phyloP scores from a whole-genome alignment of 2,797 vertebrate species.

The Cuculus canorus region DNA sequence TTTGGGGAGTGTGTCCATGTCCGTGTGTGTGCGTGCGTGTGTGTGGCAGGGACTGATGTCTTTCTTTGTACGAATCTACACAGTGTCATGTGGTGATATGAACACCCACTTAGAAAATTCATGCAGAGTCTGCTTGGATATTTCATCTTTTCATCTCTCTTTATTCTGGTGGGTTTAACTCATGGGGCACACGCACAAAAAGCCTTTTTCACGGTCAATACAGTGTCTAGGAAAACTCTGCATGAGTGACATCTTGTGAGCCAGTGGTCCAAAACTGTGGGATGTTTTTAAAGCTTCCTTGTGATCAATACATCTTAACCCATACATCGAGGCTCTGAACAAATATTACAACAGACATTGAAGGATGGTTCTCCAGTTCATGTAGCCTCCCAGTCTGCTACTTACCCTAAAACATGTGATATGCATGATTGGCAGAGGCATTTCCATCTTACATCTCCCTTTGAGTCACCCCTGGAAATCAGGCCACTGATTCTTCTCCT shows the following conservation, averaged over 20 bases:
- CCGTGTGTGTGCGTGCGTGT: background rate
- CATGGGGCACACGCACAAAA: background rate
- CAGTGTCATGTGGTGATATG: background rate
- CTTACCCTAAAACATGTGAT: rapidly evolving
- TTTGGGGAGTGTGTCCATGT: background rate
- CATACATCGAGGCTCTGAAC: background rate
- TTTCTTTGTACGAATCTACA: background rate
- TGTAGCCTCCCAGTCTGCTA: background rate
- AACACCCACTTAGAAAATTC: slow-evolving; percentile 24
- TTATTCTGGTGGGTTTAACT: background rate
- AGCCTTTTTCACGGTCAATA: background rate
- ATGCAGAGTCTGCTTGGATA: background rate
- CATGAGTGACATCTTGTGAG: background rate
- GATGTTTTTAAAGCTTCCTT: background rate
- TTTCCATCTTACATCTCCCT: rapidly evolving
- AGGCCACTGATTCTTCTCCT: background rate
- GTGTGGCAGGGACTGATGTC: slow-evolving; percentile 16
- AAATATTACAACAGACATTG: background rate
- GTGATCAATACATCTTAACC: background rate
- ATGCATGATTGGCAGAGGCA: background rate
- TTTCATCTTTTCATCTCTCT: background rate
- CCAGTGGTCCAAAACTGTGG: background rate
- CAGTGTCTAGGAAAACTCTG: background rate
- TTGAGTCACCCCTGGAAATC: background rate
- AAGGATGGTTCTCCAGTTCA: background rate